Percentiles rank a stretch among this genome's conserved stretches.
phyloP scores from a whole-genome alignment of 2,888 invertebrate species.

The Zaprionus obscuricornis region DNA sequence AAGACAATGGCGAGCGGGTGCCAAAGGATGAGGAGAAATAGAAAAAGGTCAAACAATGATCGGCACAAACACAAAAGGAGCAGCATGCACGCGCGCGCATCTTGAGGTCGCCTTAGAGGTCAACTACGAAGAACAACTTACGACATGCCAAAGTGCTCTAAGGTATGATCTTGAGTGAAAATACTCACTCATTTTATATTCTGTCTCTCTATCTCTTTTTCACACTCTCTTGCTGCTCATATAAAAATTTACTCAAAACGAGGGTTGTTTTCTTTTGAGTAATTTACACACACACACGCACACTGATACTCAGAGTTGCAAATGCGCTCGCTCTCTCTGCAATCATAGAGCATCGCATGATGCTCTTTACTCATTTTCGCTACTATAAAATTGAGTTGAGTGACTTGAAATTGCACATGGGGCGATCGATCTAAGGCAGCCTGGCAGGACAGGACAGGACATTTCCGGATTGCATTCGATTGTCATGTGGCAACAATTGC shows the following conservation, averaged over 20 bases:
- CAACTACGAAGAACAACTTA: constrained; percentile 58
- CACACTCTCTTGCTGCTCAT: constrained; percentile 7
- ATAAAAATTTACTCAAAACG: constrained; percentile 24
- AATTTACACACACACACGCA: constrained; percentile 10
- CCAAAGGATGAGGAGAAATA: constrained; percentile 33
- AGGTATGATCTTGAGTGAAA: constrained; percentile 12
- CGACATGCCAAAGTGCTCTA: constrained; percentile 15
- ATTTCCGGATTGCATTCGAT: constrained; percentile 78
- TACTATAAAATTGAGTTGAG: constrained; percentile 10
- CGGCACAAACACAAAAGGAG: constrained; percentile 50
- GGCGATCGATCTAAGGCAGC: constrained; percentile 69
- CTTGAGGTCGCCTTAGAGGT: constrained; percentile 78
- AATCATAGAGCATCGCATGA: background rate
- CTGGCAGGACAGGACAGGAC: constrained; percentile 65
- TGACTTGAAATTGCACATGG: constrained; percentile 40
- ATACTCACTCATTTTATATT: background rate
- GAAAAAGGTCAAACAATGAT: constrained; percentile 71
- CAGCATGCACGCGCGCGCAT: constrained; percentile 83
- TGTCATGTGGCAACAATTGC: constrained; percentile 69
- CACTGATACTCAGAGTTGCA: constrained; percentile 17
- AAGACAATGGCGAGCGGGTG: constrained; percentile 57
- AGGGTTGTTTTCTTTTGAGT: constrained; percentile 25
- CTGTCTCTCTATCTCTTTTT: no score
- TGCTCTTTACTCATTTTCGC: background rate
- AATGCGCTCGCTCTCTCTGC: background rate